Conservation (phyloP, 1,140 invertebrate species). For the Drosophila punjabiensis region DNA sequence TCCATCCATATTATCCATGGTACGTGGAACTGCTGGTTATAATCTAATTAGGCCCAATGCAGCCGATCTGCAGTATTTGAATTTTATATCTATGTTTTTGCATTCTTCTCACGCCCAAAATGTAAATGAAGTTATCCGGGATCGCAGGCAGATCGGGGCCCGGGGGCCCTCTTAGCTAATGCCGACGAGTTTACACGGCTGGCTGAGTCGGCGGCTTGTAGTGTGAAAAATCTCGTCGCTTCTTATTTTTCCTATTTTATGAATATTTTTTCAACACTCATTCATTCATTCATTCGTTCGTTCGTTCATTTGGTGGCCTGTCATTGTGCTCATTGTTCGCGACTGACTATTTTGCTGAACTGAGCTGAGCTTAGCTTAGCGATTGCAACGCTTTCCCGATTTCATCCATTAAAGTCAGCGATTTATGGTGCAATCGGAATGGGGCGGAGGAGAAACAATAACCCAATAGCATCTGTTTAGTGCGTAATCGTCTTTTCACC, state of each 20-base stretch:
- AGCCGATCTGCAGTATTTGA: constrained; percentile 17
- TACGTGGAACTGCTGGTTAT: constrained; percentile 39
- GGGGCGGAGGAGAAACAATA: constrained; percentile 19
- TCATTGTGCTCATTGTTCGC: constrained; percentile 62
- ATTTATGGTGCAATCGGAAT: constrained; percentile 52
- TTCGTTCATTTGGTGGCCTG: constrained; percentile 17
- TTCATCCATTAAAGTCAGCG: constrained; percentile 62
- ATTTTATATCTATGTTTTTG: not conserved
- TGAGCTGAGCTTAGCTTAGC: constrained; percentile 4
- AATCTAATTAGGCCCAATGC: constrained; percentile 68
- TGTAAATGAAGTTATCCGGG: constrained; percentile 71
- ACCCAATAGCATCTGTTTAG: constrained; percentile 34
- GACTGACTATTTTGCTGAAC: constrained; percentile 32
- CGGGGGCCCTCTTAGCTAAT: constrained; percentile 54
- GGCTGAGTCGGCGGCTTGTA: constrained; percentile 50
- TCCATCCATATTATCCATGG: constrained; percentile 13
- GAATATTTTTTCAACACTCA: constrained; percentile 68
- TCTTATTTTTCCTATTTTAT: constrained; percentile 46
- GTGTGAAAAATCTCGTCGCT: constrained; percentile 74
- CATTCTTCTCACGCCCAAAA: constrained; percentile 79
- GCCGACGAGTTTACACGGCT: constrained; percentile 72
- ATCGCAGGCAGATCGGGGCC: not conserved
- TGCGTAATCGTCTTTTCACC: constrained; percentile 57
- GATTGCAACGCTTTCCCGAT: constrained; percentile 74
- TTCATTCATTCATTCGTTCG: constrained; percentile 19